Conservation (phyloP, 2,113 vertebrate genomes). For the Lepus europaeus region DNA sequence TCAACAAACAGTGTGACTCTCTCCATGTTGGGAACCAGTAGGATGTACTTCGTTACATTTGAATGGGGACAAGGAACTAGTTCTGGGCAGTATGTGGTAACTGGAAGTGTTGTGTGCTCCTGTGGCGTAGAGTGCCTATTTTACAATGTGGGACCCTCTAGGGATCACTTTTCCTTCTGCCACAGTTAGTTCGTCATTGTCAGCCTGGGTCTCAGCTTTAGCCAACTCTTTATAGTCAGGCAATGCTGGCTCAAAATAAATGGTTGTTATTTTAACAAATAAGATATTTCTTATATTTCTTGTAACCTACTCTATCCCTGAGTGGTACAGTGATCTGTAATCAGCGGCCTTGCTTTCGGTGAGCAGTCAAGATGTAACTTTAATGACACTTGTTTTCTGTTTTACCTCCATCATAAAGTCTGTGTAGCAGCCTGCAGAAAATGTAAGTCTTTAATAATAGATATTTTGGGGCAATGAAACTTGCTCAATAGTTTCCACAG, state of each 20-base stretch:
- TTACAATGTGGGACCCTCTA: background rate
- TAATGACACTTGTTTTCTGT: background rate
- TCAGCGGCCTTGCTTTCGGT: background rate
- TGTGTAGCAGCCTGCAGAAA: background rate
- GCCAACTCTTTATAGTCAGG: background rate
- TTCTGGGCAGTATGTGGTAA: background rate
- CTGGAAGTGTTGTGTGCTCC: background rate
- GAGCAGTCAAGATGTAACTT: background rate
- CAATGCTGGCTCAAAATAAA: background rate
- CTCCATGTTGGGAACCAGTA: background rate
- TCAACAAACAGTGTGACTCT: background rate
- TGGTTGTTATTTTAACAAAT: background rate
- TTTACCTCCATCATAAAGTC: background rate
- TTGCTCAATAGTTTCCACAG: constrained; percentile 7
- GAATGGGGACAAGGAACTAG: background rate
- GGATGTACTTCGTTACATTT: background rate
- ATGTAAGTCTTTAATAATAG: constrained; percentile 32
- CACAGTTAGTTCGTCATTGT: background rate
- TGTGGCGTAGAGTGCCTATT: background rate
- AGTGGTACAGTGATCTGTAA: background rate
- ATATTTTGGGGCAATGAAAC: background rate
- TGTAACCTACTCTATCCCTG: background rate
- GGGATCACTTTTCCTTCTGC: background rate
- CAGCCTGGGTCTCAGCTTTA: background rate
- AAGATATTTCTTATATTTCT: background rate